Base-by-base conservation (phyloP, 2,113 vertebrate genomes). In the Pagrus major region DNA sequence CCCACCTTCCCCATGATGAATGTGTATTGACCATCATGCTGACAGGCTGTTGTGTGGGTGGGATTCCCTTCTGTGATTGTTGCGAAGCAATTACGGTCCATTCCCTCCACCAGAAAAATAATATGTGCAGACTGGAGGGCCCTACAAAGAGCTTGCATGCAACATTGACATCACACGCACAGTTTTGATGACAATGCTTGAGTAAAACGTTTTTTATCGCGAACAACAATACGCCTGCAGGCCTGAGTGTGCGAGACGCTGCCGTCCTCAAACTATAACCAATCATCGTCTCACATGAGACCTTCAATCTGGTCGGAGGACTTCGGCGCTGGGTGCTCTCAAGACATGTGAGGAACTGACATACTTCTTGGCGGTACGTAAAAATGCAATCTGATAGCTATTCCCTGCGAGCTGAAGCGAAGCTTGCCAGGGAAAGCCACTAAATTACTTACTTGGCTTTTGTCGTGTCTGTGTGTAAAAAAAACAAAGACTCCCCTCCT, bases 361-460 rank as follows among this genome's bases (percentile, higher is more conserved):
- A 67, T 76, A 78, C 44, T 78, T 70, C 67, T 80, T 41, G 14
- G 46, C 0, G 8, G 77, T 49, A 86, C 23, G 72, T 80, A 84
- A 74, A n/a, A 84, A 81, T n/a, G 78, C 49, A 86, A 91, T 58
- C 42, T 6, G 81, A 86, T 78, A 77, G 60, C 54, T 15, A 41
- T 67, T 89, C 83, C 78, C 78, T 41, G 47, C 78, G 60, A 80
- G 66, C 65, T 84, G 49, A 47, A 65, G 73, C 31, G 37, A 55
- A 65, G 11, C 41, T 31, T 41, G 69, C 61, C 54, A 80, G 73
- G 37, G 39, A 71, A 81, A 78, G 65, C 71, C 84, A 78, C 75
- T 76, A 82, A 87, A 83, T 93, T 71, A 84, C 39, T 60, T 21
- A 69, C 51, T 80, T 86, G 80, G 83, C 87, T 85, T 79, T 80